These are phyloP conservation scores for Augiades crinisus DNA, from an alignment of 2,888 invertebrate species.

Conservation along the genomic window DNA sequence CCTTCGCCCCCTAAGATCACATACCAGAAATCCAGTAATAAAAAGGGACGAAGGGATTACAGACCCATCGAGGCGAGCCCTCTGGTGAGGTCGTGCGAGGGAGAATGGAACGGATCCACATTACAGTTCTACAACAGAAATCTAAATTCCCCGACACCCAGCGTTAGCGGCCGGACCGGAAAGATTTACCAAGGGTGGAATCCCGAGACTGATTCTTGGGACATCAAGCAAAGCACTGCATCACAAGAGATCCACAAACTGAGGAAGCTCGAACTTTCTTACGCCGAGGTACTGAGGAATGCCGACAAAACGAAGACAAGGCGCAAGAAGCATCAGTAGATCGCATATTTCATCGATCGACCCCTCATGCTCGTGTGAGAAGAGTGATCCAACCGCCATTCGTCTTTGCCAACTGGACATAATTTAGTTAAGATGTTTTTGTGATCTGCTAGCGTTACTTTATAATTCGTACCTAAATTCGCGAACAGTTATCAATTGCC, in stretches of 20 bases:
- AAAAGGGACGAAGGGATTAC: conserved; percentile 79
- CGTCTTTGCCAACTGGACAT: conserved; percentile 79
- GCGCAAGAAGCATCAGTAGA: conserved; percentile 77
- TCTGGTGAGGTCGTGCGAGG: conserved; percentile 59
- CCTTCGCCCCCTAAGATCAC: conserved; percentile 85
- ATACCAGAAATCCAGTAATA: conserved; percentile 79
- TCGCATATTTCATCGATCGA: conserved; percentile 55
- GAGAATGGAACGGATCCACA: conserved; percentile 87
- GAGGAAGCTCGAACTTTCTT: conserved; percentile 90
- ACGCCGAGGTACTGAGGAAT: conserved; percentile 91
- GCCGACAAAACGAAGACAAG: conserved; percentile 81
- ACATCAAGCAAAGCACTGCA: conserved; percentile 85
- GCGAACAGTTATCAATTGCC: conserved; percentile 73
- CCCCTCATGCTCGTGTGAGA: conserved; percentile 67
- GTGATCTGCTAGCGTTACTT: conserved; percentile 79
- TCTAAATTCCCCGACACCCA: conserved; percentile 82
- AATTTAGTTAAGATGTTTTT: conserved; percentile 71
- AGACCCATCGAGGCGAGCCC: conserved; percentile 79
- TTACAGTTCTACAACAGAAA: conserved; percentile 85
- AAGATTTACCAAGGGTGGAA: conserved; percentile 77
- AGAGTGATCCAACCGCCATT: conserved; percentile 75
- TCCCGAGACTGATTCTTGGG: conserved; percentile 72
- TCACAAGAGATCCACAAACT: conserved; percentile 92
- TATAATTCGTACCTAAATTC: conserved; percentile 65
- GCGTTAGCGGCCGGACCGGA: conserved; percentile 72